phyloP scores from a whole-genome alignment of 1,140 invertebrate genomes.

The Drosophila sulfurigaster region DNA sequence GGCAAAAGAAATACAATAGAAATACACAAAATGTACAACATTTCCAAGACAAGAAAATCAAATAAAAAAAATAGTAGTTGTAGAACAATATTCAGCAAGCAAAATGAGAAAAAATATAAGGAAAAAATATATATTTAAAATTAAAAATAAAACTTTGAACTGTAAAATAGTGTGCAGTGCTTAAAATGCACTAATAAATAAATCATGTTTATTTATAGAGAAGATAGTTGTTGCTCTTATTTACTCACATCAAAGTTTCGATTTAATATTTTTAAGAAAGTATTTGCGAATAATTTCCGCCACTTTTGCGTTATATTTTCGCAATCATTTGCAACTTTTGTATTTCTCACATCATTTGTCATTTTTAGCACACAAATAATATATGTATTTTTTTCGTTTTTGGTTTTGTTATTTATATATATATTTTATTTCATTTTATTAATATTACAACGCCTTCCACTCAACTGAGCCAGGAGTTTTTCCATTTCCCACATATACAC shows the following conservation, averaged over 20 bases:
- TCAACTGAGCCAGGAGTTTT: constrained; percentile 6
- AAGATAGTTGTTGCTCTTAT: too few species aligned
- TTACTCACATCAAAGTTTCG: too few species aligned
- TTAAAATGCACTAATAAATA: too few species aligned
- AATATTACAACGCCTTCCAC: constrained; percentile 31
- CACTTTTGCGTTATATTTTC: background rate
- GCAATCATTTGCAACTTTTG: background rate
- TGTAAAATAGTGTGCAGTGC: too few species aligned
- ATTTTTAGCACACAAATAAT: constrained; percentile 23
- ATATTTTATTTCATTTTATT: constrained; percentile 26
- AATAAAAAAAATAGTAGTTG: background rate
- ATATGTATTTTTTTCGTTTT: background rate
- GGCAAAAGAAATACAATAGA: constrained; percentile 1
- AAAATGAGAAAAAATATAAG: background rate
- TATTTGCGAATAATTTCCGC: constrained; percentile 1
- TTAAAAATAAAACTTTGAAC: background rate
- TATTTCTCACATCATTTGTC: constrained; percentile 20
- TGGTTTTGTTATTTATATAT: constrained; percentile 2
- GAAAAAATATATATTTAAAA: background rate
- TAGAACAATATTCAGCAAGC: background rate
- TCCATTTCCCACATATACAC: background rate
- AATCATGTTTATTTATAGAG: too few species aligned
- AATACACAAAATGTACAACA: background rate
- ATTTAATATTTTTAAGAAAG: background rate
- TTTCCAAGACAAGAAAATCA: background rate